Evolutionary conservation across 2,888 invertebrate species (phyloP).

Genomic region (Philopedon plagiatum): DNA sequence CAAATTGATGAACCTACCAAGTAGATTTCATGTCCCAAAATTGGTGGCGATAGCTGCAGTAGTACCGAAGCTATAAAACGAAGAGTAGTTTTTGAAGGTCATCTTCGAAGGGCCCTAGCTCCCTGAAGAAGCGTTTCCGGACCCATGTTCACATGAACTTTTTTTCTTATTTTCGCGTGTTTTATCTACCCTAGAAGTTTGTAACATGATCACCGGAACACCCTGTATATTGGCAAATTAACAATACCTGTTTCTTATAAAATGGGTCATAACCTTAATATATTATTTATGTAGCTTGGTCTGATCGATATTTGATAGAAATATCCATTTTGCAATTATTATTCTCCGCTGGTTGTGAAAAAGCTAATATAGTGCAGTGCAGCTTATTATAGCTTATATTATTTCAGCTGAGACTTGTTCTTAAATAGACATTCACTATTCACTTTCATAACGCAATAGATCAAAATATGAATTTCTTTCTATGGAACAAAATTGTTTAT

Average conservation of each 20-base stretch:
- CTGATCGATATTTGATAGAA: not conserved
- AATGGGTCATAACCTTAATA: not conserved
- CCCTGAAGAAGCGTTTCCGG: no score
- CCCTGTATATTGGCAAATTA: no score
- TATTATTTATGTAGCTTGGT: not conserved
- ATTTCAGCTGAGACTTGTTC: not conserved
- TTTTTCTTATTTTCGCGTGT: no score
- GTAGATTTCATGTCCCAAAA: no score
- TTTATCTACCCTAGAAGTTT: no score
- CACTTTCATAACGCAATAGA: not conserved
- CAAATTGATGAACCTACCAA: no score
- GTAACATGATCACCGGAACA: no score
- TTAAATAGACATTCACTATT: not conserved
- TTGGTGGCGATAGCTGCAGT: no score
- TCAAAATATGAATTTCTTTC: not conserved
- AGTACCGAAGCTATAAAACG: no score
- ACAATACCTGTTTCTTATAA: not conserved
- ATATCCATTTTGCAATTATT: not conserved
- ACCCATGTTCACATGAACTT: no score
- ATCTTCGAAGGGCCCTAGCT: no score
- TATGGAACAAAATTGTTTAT: not conserved
- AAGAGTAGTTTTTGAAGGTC: no score
- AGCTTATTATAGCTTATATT: not conserved
- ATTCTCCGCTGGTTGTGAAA: not conserved
- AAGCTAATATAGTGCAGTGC: not conserved